These are phyloP conservation scores for Fabriciana adippe DNA, from an alignment of 2,888 invertebrate species.

Conservation along the genomic window DNA sequence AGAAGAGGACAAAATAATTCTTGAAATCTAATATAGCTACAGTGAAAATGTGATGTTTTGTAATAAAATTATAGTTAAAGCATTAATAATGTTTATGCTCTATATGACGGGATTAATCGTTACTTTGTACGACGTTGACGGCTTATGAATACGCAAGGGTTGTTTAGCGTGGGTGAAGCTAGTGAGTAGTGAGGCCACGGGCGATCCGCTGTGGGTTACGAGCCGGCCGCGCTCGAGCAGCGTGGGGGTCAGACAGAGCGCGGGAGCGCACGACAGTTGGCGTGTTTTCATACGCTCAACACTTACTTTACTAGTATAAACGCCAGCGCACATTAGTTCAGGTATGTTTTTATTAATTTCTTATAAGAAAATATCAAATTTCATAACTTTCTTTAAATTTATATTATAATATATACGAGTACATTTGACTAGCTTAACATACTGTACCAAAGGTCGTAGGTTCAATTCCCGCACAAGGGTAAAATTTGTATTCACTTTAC, in stretches of 20 bases:
- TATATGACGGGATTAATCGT: constrained; percentile 25
- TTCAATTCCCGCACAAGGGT: too few relatives aligned
- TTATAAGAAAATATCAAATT: too few relatives aligned
- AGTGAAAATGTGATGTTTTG: not conserved
- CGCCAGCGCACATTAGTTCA: constrained; percentile 43
- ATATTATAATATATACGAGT: too few relatives aligned
- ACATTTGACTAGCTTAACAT: too few relatives aligned
- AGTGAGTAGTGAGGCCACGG: constrained; percentile 66
- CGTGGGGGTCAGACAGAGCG: constrained; percentile 38
- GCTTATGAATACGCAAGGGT: constrained; percentile 77
- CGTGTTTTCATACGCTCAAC: constrained; percentile 53
- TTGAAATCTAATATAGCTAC: constrained; percentile 11
- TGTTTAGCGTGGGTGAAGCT: constrained; percentile 53
- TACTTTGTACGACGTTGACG: constrained; percentile 51
- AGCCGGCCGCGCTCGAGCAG: constrained; percentile 47
- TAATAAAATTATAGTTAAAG: constrained; percentile 1
- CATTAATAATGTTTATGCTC: constrained; percentile 8
- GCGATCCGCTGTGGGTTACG: constrained; percentile 68
- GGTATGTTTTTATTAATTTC: constrained; percentile 12
- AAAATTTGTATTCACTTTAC: too few relatives aligned
- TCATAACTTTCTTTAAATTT: too few relatives aligned
- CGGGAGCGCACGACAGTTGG: constrained; percentile 58
- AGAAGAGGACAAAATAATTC: constrained; percentile 13
- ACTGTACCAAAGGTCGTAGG: too few relatives aligned
- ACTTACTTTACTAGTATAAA: constrained; percentile 6